Percentiles rank a stretch among this genome's conserved stretches.
Evolutionary conservation across 1,140 invertebrate genomes (phyloP).

Genomic region (Micrasema minimum): DNA sequence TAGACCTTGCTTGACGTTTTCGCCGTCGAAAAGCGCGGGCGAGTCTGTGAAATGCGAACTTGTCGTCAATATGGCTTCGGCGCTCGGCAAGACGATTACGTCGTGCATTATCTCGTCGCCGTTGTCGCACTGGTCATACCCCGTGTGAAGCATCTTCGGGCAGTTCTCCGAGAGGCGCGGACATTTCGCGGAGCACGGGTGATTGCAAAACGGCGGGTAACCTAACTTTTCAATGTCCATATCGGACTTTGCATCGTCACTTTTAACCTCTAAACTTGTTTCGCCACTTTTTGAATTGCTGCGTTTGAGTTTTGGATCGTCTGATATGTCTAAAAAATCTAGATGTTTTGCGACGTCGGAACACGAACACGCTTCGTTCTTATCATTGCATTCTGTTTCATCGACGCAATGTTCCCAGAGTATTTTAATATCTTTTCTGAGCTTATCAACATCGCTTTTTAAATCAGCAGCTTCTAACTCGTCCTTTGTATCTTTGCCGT

Average conservation of each 20-base stretch:
- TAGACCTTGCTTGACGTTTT: conserved; percentile 19
- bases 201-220: conserved; percentile 39
- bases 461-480: conserved; percentile 6
- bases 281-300: conserved; percentile 9
- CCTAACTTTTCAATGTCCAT: conserved; percentile 58
- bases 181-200: conserved; percentile 42
- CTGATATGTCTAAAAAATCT: conserved; percentile 24
- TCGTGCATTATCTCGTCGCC: conserved; percentile 57
- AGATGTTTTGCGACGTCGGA: conserved; percentile 6
- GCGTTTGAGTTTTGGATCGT: conserved; percentile 52
- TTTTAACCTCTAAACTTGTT: background rate
- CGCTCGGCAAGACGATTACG: conserved; percentile 64
- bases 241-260: conserved; percentile 36
- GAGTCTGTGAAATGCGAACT: conserved; percentile 49
- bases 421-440: conserved; percentile 21
- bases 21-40: conserved; percentile 14
- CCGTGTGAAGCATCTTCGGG: conserved; percentile 52
- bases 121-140: conserved; percentile 51
- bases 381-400: background rate
- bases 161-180: conserved; percentile 55
- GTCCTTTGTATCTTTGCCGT: background rate
- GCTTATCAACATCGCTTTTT: conserved; percentile 27
- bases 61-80: conserved; percentile 60
- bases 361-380: background rate
- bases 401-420: background rate